Evolutionary conservation across 2,888 invertebrate genomes (phyloP).

Genomic region (Hedychridium roseum): DNA sequence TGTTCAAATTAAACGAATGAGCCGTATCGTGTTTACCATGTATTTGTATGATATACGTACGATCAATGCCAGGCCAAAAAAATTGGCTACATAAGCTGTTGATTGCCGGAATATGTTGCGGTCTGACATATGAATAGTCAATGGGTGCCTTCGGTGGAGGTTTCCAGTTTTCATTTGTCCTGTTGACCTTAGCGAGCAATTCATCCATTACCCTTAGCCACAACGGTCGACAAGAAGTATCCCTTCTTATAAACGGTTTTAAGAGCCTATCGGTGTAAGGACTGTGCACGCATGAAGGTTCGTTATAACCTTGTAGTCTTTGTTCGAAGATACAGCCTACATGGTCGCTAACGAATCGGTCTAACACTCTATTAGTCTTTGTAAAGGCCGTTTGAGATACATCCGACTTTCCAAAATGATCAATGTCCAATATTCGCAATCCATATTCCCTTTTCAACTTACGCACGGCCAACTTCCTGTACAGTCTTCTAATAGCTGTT

Average conservation of each 20-base stretch:
- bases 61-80: constrained; percentile 94
- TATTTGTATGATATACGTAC: constrained; percentile 67
- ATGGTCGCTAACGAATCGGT: constrained; percentile 51
- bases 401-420: constrained; percentile 50
- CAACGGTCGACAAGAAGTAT: constrained; percentile 71
- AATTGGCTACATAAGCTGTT: constrained; percentile 83
- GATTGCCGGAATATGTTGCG: constrained; percentile 87
- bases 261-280: constrained; percentile 76
- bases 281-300: constrained; percentile 71
- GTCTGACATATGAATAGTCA: constrained; percentile 87
- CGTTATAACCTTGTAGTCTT: constrained; percentile 66
- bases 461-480: constrained; percentile 69
- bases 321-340: constrained; percentile 49
- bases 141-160: constrained; percentile 69
- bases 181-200: constrained; percentile 68
- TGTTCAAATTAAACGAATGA: constrained; percentile 1
- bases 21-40: constrained; percentile 4
- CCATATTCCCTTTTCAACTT: constrained; percentile 68
- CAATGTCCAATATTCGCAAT: constrained; percentile 69
- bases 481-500: constrained; percentile 63
- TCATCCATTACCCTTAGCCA: constrained; percentile 79
- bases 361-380: constrained; percentile 47
- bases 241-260: constrained; percentile 85
- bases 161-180: constrained; percentile 58
- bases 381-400: constrained; percentile 22